Percentiles rank a stretch among this genome's conserved stretches.
phyloP scores from a whole-genome alignment of 2,113 vertebrate species.

The Bos javanicus region DNA sequence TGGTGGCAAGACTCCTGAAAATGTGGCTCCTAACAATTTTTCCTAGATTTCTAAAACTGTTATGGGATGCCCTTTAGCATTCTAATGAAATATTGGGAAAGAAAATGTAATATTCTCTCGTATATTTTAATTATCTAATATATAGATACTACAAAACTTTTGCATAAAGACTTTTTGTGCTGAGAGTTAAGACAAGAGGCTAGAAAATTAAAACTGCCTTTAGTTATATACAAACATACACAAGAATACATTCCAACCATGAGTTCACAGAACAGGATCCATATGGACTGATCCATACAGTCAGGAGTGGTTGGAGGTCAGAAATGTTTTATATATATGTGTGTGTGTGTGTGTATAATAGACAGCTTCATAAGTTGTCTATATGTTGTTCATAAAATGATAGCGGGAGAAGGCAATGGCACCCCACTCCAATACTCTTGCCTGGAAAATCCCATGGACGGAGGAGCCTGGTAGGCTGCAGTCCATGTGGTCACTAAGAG shows the following conservation, averaged over 20 bases:
- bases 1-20: not conserved
- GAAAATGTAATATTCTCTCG: not conserved
- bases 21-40: not conserved
- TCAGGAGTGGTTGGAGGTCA: not conserved
- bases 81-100: not conserved
- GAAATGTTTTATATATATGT: not conserved
- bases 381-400: not conserved
- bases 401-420: not conserved
- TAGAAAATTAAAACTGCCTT: not conserved
- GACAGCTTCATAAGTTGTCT: not conserved
- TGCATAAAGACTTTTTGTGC: not conserved
- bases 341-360: not conserved
- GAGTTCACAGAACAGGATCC: not conserved
- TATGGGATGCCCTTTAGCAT: not conserved
- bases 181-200: not conserved
- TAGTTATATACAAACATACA: not conserved
- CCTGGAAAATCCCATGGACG: too few species aligned
- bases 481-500: too few species aligned
- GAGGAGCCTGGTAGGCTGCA: too few species aligned
- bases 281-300: not conserved
- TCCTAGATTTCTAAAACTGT: not conserved
- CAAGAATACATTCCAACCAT: not conserved
- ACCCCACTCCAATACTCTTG: too few species aligned
- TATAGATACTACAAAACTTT: not conserved
- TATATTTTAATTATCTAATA: not conserved